These are phyloP conservation scores for Ataeniobius toweri DNA, from an alignment of 2,797 vertebrate genomes.

Conservation along the genomic window DNA sequence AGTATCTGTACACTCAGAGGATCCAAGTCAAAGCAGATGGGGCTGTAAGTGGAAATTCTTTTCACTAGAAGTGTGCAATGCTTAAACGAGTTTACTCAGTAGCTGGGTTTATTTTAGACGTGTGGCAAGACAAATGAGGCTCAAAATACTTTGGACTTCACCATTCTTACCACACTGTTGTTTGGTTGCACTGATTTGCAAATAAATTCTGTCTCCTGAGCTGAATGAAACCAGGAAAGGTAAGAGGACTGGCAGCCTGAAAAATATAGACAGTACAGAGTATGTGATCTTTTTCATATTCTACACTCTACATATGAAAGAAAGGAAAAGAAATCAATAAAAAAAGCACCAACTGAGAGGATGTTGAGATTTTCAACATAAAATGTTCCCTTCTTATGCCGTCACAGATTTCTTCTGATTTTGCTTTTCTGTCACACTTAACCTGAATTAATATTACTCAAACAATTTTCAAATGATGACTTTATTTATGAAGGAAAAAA, in stretches of 20 bases:
- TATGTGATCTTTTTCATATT: slow-evolving; percentile 15
- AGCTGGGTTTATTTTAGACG: slow-evolving; percentile 68
- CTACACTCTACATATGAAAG: slow-evolving; percentile 5
- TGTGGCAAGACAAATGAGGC: slow-evolving; percentile 59
- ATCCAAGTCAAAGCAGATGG: slow-evolving; percentile 79
- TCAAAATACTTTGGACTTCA: slow-evolving; percentile 67
- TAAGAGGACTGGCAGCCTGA: slow-evolving; percentile 38
- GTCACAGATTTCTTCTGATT: too few species aligned
- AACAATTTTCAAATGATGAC: background rate
- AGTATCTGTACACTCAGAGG: slow-evolving; percentile 64
- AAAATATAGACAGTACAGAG: slow-evolving; percentile 39
- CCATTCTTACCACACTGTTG: slow-evolving; percentile 47
- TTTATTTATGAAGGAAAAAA: background rate
- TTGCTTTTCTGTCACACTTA: background rate
- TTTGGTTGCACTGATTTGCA: slow-evolving; percentile 55
- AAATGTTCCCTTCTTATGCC: background rate
- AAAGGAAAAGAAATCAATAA: background rate
- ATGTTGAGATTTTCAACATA: slow-evolving; percentile 6
- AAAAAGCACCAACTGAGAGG: background rate
- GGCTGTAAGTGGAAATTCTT: slow-evolving; percentile 70
- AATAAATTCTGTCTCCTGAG: slow-evolving; percentile 35
- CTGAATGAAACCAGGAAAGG: slow-evolving; percentile 29
- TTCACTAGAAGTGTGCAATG: slow-evolving; percentile 71
- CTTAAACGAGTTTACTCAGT: slow-evolving; percentile 63
- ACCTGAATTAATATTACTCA: background rate